phyloP scores from a whole-genome alignment of 2,113 vertebrate genomes.

The Heptranchias perlo region DNA sequence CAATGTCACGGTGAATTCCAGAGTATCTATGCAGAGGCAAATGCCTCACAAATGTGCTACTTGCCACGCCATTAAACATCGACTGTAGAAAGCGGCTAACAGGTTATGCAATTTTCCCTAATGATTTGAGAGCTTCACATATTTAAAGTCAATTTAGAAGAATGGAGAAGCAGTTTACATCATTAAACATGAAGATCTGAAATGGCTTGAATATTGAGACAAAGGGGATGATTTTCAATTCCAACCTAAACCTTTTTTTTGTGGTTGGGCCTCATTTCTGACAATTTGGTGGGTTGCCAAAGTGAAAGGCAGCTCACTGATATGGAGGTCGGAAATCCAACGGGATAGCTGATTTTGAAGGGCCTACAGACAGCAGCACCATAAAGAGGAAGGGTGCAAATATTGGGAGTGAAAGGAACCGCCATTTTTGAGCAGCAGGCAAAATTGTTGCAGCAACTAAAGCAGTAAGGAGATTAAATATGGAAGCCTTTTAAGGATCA shows the following conservation, averaged over 20 bases:
- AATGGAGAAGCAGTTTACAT: not conserved
- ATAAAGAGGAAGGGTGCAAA: not conserved
- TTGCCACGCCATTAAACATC: not conserved
- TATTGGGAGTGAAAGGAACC: not conserved
- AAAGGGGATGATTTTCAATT: not conserved
- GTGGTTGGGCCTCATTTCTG: not conserved
- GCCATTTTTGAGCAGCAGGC: not conserved
- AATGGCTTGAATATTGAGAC: not conserved
- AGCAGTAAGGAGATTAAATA: not conserved
- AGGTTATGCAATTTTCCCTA: not conserved
- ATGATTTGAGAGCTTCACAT: not conserved
- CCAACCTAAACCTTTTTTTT: not conserved
- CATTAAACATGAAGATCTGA: not conserved
- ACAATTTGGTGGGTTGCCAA: not conserved
- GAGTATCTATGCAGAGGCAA: not conserved
- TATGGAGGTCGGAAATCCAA: not conserved
- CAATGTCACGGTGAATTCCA: not conserved
- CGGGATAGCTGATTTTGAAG: not conserved
- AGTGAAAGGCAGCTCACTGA: not conserved
- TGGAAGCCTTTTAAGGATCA: not conserved
- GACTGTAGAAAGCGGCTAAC: not conserved
- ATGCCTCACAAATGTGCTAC: not conserved
- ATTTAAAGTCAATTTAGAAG: not conserved
- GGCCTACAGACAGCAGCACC: not conserved
- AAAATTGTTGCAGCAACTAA: not conserved